A percentile compares a stretch with the other conserved stretches of the same genome.
Conservation (phyloP, 2,113 vertebrate genomes). For the Ailurus styani region DNA sequence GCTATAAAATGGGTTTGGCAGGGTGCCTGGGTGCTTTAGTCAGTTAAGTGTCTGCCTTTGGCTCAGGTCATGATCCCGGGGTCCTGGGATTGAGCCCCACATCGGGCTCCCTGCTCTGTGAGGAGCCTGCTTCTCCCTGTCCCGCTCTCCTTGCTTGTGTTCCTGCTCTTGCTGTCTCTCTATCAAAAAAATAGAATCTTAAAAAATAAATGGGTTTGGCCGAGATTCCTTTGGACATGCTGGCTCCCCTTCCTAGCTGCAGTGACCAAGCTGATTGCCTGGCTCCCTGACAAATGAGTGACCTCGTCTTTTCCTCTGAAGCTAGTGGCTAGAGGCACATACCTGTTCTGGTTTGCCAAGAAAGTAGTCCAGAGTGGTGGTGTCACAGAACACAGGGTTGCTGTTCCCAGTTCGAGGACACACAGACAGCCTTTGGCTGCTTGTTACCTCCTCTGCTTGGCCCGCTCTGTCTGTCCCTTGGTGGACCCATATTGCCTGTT, state of each 20-base stretch:
- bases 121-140: too few species aligned
- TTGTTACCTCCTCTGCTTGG: too few species aligned
- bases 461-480: not conserved
- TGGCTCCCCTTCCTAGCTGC: not conserved
- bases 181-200: too few species aligned
- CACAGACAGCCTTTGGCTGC: rapidly evolving
- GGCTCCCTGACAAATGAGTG: not conserved
- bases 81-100: too few species aligned
- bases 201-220: not conserved
- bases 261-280: too few species aligned
- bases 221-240: not conserved
- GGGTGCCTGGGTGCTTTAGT: too few species aligned
- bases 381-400: not conserved
- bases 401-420: not conserved
- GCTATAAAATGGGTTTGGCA: not conserved
- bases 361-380: not conserved
- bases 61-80: too few species aligned
- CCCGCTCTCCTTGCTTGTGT: too few species aligned
- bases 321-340: not conserved
- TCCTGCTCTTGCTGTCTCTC: too few species aligned
- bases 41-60: too few species aligned
- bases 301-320: not conserved
- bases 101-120: too few species aligned
- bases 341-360: not conserved
- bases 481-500: not conserved